phyloP scores from a whole-genome alignment of 2,797 vertebrate genomes.

The Mergus octosetaceus region DNA sequence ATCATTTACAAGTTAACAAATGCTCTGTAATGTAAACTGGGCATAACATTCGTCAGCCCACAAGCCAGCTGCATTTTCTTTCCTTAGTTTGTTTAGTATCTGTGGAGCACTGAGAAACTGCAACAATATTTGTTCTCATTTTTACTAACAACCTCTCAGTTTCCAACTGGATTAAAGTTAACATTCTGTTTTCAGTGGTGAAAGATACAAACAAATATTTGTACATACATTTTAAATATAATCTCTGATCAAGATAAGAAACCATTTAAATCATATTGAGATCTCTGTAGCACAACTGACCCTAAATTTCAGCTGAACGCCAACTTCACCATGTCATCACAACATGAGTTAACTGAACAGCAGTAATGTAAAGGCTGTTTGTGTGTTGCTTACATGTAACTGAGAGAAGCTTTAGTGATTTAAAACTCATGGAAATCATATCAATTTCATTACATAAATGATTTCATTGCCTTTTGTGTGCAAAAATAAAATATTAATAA shows the following conservation, averaged over 20 bases:
- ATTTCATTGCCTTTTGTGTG: background rate
- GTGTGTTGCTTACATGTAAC: background rate
- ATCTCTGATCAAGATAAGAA: background rate
- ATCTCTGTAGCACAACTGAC: background rate
- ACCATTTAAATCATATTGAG: background rate
- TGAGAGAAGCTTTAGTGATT: background rate
- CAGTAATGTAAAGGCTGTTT: background rate
- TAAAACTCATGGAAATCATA: background rate
- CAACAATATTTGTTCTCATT: background rate
- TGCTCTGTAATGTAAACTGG: background rate
- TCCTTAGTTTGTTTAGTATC: background rate
- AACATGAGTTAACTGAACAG: background rate
- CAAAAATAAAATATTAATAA: background rate
- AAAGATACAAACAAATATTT: background rate
- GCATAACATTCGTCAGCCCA: background rate
- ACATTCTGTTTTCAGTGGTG: background rate
- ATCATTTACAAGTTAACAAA: constrained; percentile 31
- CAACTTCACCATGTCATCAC: background rate
- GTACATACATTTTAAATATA: background rate
- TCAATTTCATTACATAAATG: background rate
- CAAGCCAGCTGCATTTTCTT: constrained; percentile 15
- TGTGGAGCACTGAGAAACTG: background rate
- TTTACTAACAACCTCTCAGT: background rate
- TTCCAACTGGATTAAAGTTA: background rate
- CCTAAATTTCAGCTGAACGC: fast-evolving